These are phyloP conservation scores for Argentina silus DNA, from an alignment of 2,797 vertebrate species.

Conservation along the genomic window DNA sequence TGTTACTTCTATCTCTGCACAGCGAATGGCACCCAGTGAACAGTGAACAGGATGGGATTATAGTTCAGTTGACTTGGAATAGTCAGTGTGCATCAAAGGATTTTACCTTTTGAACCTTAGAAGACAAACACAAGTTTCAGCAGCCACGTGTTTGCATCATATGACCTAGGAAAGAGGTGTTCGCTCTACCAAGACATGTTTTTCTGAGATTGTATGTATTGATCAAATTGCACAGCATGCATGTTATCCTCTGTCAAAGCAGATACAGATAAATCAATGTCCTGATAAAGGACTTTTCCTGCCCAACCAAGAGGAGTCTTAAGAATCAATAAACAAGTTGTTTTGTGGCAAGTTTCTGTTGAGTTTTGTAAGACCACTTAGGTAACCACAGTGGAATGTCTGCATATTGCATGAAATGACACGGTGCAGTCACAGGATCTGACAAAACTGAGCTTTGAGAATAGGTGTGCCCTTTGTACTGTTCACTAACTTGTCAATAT, in stretches of 20 bases:
- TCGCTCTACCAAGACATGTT: constrained; percentile 29
- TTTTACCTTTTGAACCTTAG: constrained; percentile 25
- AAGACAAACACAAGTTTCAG: constrained; percentile 14
- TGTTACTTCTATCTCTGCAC: not conserved
- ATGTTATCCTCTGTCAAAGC: not conserved
- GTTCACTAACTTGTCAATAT: not conserved
- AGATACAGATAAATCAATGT: constrained; percentile 3
- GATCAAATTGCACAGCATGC: constrained; percentile 40
- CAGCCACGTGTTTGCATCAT: constrained; percentile 39
- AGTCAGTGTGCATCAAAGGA: not conserved
- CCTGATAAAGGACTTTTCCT: not conserved
- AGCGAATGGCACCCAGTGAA: not conserved
- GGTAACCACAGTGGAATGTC: not conserved
- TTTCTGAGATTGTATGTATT: constrained; percentile 32
- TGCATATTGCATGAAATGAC: not conserved
- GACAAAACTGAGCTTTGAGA: not conserved
- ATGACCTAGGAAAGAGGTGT: constrained; percentile 40
- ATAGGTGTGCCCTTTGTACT: not conserved
- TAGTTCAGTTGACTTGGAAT: not conserved
- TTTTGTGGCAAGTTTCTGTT: not conserved
- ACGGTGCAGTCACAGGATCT: not conserved
- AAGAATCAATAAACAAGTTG: not conserved
- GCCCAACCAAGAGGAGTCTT: not conserved
- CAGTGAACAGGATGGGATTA: not conserved
- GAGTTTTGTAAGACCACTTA: not conserved